These are phyloP conservation scores for Leptopilina clavipes DNA, from an alignment of 1,140 invertebrate species.

Conservation along the genomic window DNA sequence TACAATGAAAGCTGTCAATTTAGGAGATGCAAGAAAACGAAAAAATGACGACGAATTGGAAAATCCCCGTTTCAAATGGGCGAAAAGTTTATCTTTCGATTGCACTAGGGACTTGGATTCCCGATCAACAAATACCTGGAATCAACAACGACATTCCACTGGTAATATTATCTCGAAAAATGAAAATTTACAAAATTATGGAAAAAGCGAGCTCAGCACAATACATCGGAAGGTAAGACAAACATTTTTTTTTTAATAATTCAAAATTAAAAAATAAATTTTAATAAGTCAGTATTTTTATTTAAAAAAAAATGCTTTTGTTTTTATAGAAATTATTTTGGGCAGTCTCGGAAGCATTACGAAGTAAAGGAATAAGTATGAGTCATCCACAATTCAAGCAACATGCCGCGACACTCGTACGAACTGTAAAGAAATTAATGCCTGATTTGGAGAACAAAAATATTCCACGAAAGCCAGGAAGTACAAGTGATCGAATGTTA, in stretches of 20 bases:
- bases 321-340: constrained; percentile 80
- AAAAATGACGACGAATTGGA: constrained; percentile 75
- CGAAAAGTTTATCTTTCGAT: constrained; percentile 79
- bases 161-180: constrained; percentile 53
- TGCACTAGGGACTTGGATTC: constrained; percentile 60
- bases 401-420: constrained; percentile 77
- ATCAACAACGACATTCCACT: constrained; percentile 55
- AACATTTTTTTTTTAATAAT: constrained; percentile 29
- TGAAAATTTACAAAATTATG: constrained; percentile 42
- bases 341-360: constrained; percentile 81
- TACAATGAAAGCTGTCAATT: constrained; percentile 36
- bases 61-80: constrained; percentile 73
- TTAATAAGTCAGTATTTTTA: no score
- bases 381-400: constrained; percentile 79
- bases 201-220: constrained; percentile 76
- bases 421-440: constrained; percentile 76
- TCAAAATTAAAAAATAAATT: no score
- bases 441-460: constrained; percentile 68
- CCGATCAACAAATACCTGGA: constrained; percentile 52
- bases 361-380: constrained; percentile 79
- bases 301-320: constrained; percentile 36
- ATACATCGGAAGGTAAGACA: constrained; percentile 78
- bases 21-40: constrained; percentile 71
- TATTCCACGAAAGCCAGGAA: constrained; percentile 71
- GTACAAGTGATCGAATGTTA: constrained; percentile 76